Evolutionary conservation across 2,888 invertebrate species (phyloP).

Genomic region (Drosophila peninsularis): DNA sequence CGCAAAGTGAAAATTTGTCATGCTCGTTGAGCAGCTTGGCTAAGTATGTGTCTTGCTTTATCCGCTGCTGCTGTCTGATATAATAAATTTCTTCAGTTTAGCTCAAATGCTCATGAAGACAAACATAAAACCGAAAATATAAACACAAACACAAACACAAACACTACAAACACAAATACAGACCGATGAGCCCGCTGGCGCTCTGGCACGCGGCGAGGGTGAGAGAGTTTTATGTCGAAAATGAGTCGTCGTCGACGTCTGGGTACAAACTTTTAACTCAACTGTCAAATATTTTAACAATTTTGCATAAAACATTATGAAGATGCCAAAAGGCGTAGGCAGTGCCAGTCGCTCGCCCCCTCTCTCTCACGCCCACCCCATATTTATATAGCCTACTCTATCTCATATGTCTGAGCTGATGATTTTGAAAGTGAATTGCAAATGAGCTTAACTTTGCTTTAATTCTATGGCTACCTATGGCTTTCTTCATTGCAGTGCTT

Average conservation of each 20-base stretch:
- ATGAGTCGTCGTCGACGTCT: slow-evolving; percentile 53
- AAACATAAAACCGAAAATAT: slow-evolving; percentile 45
- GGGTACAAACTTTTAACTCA: slow-evolving; percentile 70
- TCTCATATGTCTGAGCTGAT: slow-evolving; percentile 42
- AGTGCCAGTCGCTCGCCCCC: background rate
- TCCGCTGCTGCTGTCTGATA: slow-evolving; percentile 44
- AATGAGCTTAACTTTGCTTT: slow-evolving; percentile 38
- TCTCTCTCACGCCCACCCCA: background rate
- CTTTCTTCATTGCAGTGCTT: background rate
- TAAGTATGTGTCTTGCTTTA: slow-evolving; percentile 44
- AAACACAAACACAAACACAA: slow-evolving; percentile 42
- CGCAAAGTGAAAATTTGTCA: slow-evolving; percentile 79
- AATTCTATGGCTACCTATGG: background rate
- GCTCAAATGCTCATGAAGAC: slow-evolving; percentile 67
- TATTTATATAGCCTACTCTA: slow-evolving; percentile 2
- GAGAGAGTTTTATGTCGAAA: slow-evolving; percentile 23
- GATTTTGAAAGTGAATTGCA: slow-evolving; percentile 63
- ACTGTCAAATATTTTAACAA: slow-evolving; percentile 78
- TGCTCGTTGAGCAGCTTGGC: slow-evolving; percentile 70
- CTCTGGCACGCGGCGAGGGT: background rate
- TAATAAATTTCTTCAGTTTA: slow-evolving; percentile 79
- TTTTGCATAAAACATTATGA: slow-evolving; percentile 78
- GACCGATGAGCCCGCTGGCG: slow-evolving; percentile 33
- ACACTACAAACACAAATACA: slow-evolving; percentile 64
- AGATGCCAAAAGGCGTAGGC: slow-evolving; percentile 44